A percentile compares a stretch with the other conserved stretches of the same genome.
Evolutionary conservation across 2,888 invertebrate genomes (phyloP).

Genomic region (Pachliopta kotzebuea): DNA sequence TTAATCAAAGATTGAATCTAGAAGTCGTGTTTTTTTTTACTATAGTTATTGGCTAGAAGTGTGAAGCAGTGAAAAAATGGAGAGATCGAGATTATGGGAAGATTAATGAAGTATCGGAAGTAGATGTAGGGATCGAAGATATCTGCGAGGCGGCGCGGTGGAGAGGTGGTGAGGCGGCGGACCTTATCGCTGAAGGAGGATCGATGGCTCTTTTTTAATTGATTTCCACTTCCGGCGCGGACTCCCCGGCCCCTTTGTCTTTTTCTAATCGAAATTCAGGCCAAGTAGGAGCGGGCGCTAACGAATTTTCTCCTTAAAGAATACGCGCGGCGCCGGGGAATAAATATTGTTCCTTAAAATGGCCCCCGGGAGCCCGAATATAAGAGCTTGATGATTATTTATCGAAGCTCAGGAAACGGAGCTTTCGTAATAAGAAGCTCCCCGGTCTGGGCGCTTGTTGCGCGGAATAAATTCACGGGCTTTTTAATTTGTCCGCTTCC

Average conservation of each 20-base stretch:
- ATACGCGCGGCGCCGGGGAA: constrained; percentile 43
- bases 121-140: background rate
- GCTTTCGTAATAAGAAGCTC: constrained; percentile 1
- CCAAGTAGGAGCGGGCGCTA: constrained; percentile 48
- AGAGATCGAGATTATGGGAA: no score
- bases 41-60: no score
- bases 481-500: no score
- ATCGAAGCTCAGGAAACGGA: constrained; percentile 28
- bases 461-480: no score
- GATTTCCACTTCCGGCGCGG: constrained; percentile 60
- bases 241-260: constrained; percentile 66
- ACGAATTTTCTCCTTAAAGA: constrained; percentile 62
- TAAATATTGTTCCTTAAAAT: constrained; percentile 56
- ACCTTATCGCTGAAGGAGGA: constrained; percentile 59
- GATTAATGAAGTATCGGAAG: no score
- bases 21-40: no score
- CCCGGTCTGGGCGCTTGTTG: no score
- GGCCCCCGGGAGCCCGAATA: constrained; percentile 36
- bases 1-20: no score
- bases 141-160: background rate
- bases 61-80: no score
- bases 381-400: constrained; percentile 36
- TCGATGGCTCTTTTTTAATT: constrained; percentile 77
- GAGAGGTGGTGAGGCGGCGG: constrained; percentile 23
- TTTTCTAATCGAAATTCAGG: constrained; percentile 69